Evolutionary conservation across 2,113 vertebrate species (phyloP).

Genomic region (Lasiurus borealis): DNA sequence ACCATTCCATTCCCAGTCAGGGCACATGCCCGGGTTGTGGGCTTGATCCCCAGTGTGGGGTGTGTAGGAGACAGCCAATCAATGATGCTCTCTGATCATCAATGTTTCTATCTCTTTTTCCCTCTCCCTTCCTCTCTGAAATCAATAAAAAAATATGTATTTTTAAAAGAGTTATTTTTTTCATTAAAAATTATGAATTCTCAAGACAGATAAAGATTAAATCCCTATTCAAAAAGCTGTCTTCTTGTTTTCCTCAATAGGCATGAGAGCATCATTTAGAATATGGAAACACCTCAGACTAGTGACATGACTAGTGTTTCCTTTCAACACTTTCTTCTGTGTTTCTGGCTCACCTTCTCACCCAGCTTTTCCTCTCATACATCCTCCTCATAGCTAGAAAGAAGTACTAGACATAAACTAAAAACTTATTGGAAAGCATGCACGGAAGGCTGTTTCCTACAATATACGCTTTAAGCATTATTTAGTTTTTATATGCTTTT

Average conservation of each 20-base stretch:
- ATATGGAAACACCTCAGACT: constrained; percentile 44
- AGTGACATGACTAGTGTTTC: constrained; percentile 29
- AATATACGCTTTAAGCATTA: background rate
- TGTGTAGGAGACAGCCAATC: too few relatives aligned
- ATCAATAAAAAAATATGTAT: too few relatives aligned
- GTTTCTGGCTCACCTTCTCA: constrained; percentile 45
- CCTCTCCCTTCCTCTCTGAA: too few relatives aligned
- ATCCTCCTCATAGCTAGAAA: constrained; percentile 67
- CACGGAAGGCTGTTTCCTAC: constrained; percentile 15
- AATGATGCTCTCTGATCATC: too few relatives aligned
- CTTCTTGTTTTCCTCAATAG: background rate
- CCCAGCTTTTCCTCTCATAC: constrained; percentile 54
- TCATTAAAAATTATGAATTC: constrained; percentile 30
- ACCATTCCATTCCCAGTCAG: too few relatives aligned
- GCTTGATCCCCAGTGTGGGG: too few relatives aligned
- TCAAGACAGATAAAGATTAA: constrained; percentile 45
- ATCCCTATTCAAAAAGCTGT: background rate
- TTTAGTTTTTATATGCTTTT: constrained; percentile 43
- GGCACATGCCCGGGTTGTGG: too few relatives aligned
- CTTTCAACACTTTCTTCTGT: constrained; percentile 62
- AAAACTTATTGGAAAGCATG: too few relatives aligned
- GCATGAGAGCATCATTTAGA: background rate
- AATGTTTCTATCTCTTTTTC: too few relatives aligned
- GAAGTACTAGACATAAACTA: background rate
- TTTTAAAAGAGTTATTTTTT: background rate